Base-by-base conservation (phyloP, 2,888 invertebrate genomes). In the Lithophane socia region DNA sequence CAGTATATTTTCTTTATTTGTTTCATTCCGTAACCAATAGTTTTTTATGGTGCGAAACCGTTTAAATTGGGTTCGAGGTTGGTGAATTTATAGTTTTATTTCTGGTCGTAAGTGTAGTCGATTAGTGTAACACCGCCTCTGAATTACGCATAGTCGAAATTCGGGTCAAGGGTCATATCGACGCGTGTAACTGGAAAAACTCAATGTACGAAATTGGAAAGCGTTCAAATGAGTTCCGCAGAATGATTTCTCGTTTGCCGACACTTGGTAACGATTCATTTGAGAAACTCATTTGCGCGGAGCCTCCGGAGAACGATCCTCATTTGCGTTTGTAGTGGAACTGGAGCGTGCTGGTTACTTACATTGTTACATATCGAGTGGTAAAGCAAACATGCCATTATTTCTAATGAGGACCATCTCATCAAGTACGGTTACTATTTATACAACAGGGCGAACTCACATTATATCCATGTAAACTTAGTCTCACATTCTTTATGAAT, bases 261-360 rank as follows among this genome's bases (percentile, higher is more conserved):
- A 93, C 93, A 94, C 93, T 94, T 92, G 91, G 94, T 94, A 94
- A 94, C 94, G 94, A 94, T 95, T 95, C 95, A 95, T 94, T 94
- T 94, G 94, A 94, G 94, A 93, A 95, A 94, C 94, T 95, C 94
- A 94, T 95, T 95, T 94, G 94, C 93, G 82, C 90, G 92, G 87
- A 91, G 91, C 92, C 94, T 91, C 93, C 87, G 84, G 93, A 93
- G 94, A 92, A 92, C 92, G 93, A 92, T 93, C 91, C 94, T 95
- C 94, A 94, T 95, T 94, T 94, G 94, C 95, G 93, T 94, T 92
- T 92, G 92, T 91, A 93, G 92, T 91, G 90, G 89, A 89, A 87
- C 90, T 87, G 88, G 87, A 87, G 85, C 89, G 86, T 84, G 80
- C 85, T 87, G 83, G 85, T 84, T 87, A 87, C 87, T 90, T 88